Conservation (phyloP, 2,797 vertebrate genomes). For the Tachyglossus aculeatus region DNA sequence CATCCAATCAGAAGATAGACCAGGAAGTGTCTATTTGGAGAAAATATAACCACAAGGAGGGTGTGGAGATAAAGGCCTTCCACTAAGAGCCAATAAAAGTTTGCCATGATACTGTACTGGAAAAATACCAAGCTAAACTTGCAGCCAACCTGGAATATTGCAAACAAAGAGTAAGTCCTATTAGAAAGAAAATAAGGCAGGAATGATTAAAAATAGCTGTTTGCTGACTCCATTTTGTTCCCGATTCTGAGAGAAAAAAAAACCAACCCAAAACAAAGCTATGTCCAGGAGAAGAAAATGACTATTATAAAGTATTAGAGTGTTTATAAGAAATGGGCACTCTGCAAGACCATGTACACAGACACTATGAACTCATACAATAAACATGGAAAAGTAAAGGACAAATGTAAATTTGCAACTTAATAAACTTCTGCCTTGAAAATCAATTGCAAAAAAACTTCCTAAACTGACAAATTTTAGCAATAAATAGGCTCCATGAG, state of each 20-base stretch:
- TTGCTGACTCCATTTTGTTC: background rate
- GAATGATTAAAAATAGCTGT: background rate
- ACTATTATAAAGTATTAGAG: background rate
- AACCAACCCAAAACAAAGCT: background rate
- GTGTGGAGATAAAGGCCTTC: conserved; percentile 92
- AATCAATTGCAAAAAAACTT: no score
- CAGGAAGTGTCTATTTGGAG: conserved; percentile 80
- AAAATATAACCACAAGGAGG: conserved; percentile 85
- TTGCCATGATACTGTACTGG: conserved; percentile 92
- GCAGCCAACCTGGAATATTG: conserved; percentile 82
- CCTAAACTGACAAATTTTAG: no score
- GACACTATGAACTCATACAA: no score
- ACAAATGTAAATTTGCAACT: no score
- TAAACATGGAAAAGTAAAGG: no score
- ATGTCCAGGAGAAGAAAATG: background rate
- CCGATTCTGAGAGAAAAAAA: background rate
- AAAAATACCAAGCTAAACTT: conserved; percentile 88
- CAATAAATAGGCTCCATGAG: no score
- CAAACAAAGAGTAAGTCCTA: conserved; percentile 24
- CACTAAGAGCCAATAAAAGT: conserved; percentile 94
- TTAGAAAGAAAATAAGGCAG: conserved; percentile 14
- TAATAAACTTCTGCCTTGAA: no score
- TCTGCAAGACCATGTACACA: background rate
- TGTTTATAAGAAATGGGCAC: background rate
- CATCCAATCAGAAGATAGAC: conserved; percentile 90